These are phyloP conservation scores for Podarcis raffonei DNA, from an alignment of 2,113 vertebrate species.

Conservation along the genomic window DNA sequence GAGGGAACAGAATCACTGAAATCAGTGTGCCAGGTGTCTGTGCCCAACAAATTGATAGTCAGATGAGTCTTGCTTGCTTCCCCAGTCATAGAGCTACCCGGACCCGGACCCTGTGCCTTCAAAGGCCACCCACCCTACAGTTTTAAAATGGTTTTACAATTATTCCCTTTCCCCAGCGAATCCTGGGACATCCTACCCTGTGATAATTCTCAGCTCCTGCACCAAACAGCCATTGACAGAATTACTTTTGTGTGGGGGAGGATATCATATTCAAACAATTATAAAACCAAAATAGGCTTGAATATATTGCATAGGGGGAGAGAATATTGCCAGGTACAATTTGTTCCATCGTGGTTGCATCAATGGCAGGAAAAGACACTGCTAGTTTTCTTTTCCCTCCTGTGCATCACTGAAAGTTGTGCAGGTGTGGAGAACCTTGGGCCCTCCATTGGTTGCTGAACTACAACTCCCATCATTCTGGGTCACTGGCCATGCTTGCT, in stretches of 20 bases:
- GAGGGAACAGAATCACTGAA: slow-evolving; percentile 21
- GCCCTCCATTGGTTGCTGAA: no score
- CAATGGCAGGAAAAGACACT: neutral
- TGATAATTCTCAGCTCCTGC: neutral
- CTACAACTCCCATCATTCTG: no score
- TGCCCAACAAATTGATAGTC: neutral
- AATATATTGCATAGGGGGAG: neutral
- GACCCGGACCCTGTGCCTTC: neutral
- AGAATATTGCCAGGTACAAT: neutral
- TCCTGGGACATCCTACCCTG: no score
- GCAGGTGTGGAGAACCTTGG: neutral
- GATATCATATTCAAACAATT: neutral
- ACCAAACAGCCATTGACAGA: no score
- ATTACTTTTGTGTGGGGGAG: no score
- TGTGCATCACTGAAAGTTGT: neutral
- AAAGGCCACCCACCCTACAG: neutral
- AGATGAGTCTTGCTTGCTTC: neutral
- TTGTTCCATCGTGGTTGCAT: neutral
- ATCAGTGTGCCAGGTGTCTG: neutral
- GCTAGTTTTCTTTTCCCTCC: neutral
- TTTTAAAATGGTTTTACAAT: neutral
- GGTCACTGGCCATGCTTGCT: no score
- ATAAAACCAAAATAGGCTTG: neutral
- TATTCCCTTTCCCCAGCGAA: neutral
- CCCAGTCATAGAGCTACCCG: neutral